Evolutionary conservation across 2,113 vertebrate species (phyloP).

Genomic region (Grus americana): DNA sequence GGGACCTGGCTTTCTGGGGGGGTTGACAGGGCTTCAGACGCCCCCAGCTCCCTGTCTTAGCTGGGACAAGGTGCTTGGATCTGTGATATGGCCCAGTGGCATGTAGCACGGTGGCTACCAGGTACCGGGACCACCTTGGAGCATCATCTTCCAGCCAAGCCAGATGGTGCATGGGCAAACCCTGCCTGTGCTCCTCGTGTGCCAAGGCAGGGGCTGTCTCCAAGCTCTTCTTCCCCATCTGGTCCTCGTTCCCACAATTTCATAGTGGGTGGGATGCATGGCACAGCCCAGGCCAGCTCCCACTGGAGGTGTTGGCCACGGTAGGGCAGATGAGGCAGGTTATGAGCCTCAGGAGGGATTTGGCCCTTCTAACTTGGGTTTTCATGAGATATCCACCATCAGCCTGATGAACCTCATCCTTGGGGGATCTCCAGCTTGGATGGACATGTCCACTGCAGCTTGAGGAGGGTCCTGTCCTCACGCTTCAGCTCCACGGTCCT

Average conservation of each 20-base stretch:
- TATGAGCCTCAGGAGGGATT: background rate
- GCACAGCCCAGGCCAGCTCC: background rate
- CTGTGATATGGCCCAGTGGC: background rate
- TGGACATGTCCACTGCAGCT: background rate
- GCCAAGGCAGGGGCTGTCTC: background rate
- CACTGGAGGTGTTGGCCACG: background rate
- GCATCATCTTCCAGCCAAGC: background rate
- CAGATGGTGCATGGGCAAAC: background rate
- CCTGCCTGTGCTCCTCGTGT: background rate
- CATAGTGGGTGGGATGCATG: background rate
- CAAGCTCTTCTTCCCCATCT: background rate
- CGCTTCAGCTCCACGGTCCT: background rate
- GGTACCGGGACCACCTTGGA: background rate
- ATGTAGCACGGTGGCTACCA: background rate
- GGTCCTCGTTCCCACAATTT: background rate
- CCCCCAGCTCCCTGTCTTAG: background rate
- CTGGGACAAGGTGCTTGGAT: background rate
- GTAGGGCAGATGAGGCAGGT: background rate
- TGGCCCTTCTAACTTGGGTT: background rate
- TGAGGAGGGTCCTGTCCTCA: background rate
- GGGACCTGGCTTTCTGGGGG: background rate
- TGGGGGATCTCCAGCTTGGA: background rate
- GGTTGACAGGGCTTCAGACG: background rate
- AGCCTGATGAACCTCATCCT: background rate
- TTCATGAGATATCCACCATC: background rate